These are phyloP conservation scores for Drosophila pallidifrons DNA, from an alignment of 1,140 invertebrate genomes.

Conservation along the genomic window DNA sequence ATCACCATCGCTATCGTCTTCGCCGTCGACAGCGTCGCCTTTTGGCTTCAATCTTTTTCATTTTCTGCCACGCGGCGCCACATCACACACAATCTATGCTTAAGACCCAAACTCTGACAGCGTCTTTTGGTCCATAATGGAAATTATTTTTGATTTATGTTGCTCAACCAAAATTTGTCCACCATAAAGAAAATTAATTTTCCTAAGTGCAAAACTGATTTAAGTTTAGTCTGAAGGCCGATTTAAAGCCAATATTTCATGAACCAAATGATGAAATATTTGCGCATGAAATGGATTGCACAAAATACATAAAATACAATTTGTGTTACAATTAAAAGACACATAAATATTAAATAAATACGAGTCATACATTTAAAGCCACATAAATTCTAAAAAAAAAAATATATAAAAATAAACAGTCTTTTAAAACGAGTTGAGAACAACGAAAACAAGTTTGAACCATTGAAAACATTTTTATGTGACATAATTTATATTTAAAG, in stretches of 20 bases:
- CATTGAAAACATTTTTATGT: too few species aligned
- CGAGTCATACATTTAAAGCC: neutral
- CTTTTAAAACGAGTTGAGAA: too few species aligned
- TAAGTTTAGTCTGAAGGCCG: neutral
- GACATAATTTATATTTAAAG: too few species aligned
- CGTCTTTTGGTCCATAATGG: constrained; percentile 33
- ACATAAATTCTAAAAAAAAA: too few species aligned
- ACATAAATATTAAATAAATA: neutral
- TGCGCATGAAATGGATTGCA: neutral
- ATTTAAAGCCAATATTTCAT: neutral
- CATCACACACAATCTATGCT: constrained; percentile 22
- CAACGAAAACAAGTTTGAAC: too few species aligned
- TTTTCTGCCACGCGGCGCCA: neutral
- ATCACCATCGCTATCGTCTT: neutral
- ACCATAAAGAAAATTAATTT: constrained; percentile 31
- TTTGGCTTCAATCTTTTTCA: constrained; percentile 23
- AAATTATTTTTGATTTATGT: constrained; percentile 50
- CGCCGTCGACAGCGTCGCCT: constrained; percentile 2
- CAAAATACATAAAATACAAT: neutral
- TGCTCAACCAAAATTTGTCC: neutral
- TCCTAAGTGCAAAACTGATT: constrained; percentile 26
- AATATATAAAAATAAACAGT: too few species aligned
- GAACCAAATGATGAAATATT: neutral
- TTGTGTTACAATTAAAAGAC: neutral
- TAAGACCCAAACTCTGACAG: neutral